Conservation (phyloP, 2,113 vertebrate genomes). For the Siphamia tubifer region DNA sequence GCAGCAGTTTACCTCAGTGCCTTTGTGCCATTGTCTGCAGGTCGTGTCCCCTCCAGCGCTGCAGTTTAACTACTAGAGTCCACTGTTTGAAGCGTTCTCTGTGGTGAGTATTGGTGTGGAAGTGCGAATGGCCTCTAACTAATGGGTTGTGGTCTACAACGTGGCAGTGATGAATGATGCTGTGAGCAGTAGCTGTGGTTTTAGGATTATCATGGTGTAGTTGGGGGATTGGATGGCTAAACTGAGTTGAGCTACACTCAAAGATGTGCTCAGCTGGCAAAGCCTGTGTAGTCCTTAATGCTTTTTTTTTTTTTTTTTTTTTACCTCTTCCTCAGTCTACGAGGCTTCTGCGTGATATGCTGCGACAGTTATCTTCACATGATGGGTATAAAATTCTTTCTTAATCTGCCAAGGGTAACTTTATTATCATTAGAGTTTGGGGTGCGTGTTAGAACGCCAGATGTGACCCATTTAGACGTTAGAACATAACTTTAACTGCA, state of each 20-base stretch:
- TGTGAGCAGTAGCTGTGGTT: slow-evolving; percentile 18
- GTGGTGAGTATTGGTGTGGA: slow-evolving; percentile 33
- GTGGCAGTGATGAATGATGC: slow-evolving; percentile 73
- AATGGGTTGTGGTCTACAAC: slow-evolving; percentile 45
- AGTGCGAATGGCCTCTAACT: slow-evolving; percentile 30
- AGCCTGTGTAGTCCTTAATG: background rate
- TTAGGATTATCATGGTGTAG: slow-evolving; percentile 46
- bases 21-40: background rate
- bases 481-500: background rate
- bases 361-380: slow-evolving; percentile 6
- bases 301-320: too few species aligned
- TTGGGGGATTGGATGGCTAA: slow-evolving; percentile 30
- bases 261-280: slow-evolving; percentile 27
- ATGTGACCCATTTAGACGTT: background rate
- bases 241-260: slow-evolving; percentile 24
- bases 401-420: background rate
- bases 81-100: slow-evolving; percentile 9
- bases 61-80: background rate
- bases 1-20: background rate
- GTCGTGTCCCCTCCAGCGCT: background rate
- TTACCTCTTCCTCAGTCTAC: too few species aligned
- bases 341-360: background rate
- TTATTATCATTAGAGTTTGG: slow-evolving; percentile 1
- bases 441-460: background rate
- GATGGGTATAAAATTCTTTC: background rate